These are phyloP conservation scores for Sesia apiformis DNA, from an alignment of 2,888 invertebrate species.

Conservation along the genomic window DNA sequence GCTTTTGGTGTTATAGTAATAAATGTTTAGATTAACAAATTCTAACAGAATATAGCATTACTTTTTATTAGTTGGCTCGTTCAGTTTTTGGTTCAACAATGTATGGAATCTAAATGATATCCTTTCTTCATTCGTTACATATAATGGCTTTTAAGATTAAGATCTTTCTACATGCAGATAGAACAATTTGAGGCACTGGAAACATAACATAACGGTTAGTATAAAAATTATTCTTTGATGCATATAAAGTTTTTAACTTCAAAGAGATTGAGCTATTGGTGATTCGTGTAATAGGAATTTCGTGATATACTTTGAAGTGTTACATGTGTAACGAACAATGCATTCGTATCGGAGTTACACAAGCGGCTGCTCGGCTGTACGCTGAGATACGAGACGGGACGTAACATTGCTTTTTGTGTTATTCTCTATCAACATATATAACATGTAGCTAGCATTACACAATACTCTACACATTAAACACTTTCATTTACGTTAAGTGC, in stretches of 20 bases:
- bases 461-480: conserved; percentile 39
- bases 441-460: conserved; percentile 33
- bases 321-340: conserved; percentile 30
- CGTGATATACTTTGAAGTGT: conserved; percentile 5
- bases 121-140: no score
- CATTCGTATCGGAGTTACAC: conserved; percentile 27
- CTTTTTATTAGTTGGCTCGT: no score
- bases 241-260: not conserved
- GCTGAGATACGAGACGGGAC: conserved; percentile 27
- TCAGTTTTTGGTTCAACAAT: no score
- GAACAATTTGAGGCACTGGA: no score
- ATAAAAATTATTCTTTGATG: no score
- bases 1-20: no score
- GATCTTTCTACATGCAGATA: no score
- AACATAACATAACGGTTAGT: no score
- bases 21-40: no score
- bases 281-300: conserved; percentile 3
- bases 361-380: conserved; percentile 24
- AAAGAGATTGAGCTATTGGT: conserved; percentile 1
- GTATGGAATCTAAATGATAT: no score
- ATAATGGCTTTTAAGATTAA: no score
- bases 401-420: conserved; percentile 37
- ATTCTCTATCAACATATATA: conserved; percentile 18
- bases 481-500: conserved; percentile 52
- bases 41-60: no score